Evolutionary conservation across 2,888 invertebrate genomes (phyloP).

Genomic region (Caenorhabditis macrosperma): DNA sequence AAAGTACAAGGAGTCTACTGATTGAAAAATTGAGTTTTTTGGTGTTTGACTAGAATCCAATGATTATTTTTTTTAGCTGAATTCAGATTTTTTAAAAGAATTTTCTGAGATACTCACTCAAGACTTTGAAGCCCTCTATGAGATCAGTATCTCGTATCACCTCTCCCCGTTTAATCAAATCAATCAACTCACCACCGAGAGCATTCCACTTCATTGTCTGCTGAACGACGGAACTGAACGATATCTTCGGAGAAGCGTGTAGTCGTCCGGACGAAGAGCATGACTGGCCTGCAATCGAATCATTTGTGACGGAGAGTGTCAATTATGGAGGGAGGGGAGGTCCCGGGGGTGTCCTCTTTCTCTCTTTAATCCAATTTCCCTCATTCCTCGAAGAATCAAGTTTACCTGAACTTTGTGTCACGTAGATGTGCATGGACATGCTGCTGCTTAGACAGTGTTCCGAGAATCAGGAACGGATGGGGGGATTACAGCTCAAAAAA

Average conservation of each 20-base stretch:
- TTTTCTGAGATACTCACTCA: no score
- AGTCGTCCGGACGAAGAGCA: constrained; percentile 53
- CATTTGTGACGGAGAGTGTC: constrained; percentile 12
- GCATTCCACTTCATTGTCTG: constrained; percentile 56
- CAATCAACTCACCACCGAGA: constrained; percentile 33
- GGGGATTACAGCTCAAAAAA: constrained; percentile 3
- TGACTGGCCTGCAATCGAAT: constrained; percentile 51
- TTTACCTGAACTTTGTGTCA: constrained; percentile 37
- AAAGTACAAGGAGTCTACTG: no score
- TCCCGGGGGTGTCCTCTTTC: constrained; percentile 10
- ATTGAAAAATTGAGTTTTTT: no score
- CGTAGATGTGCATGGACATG: constrained; percentile 41
- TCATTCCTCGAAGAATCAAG: neutral
- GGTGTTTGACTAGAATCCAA: no score
- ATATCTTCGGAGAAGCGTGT: constrained; percentile 56
- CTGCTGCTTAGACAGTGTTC: neutral
- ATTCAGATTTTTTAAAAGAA: no score
- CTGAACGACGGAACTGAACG: constrained; percentile 58
- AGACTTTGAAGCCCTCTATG: no score
- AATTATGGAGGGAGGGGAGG: constrained; percentile 28
- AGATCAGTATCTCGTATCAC: no score
- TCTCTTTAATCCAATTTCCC: neutral
- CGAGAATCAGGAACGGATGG: neutral
- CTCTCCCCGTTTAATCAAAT: no score
- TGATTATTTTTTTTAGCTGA: no score